Evolutionary conservation across 2,113 vertebrate species (phyloP), one percentile per base, ranked within the genome.

Genomic region (Saguinus imperator): DNA sequence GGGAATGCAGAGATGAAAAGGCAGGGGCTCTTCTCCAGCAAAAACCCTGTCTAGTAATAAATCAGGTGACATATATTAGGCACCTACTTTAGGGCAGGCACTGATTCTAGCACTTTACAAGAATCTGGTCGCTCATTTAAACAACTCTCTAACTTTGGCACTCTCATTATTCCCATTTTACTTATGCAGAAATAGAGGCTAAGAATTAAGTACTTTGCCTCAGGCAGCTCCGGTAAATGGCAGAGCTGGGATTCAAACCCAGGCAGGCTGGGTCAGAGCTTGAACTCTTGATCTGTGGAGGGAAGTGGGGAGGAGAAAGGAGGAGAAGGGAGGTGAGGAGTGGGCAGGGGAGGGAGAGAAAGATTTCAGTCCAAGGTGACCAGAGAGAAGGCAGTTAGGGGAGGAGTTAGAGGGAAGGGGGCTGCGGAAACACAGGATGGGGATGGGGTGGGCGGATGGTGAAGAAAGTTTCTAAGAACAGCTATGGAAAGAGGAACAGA

Each of bases 271-370:
- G 11, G 29, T 29, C 32, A 5, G 45, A 23, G 55, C 20, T 17
- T 27, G 21, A 29, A 52, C 37, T 57, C 52, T 16, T 5, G 3
- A 29, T 21, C 57, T 48, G 32, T 16, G 4, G 1, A 21, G 58
- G 12, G 4, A 1, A 2, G 5, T 5, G 27, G 27, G 0, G 11
- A 64, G 0, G 10, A 27, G 5, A 64, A 27, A 1, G 0, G 58
- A 29, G 58, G 58, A 5, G 0, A 14, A 12, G 25, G 10, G 12
- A 29, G 27, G 58, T 11, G 10, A 61, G 25, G 4, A 27, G 27
- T 6, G 61, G 27, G 61, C 5, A 29, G 5, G 1, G 61, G 27
- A 14, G 12, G 27, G 61, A 29, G 61, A 64, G 61, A 64, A 64
- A 55, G 55, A 48, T 57, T 25, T 57, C 25, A 9, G 52, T 17